Percentiles rank a stretch among this genome's conserved stretches.
Conservation (phyloP, 37 sponge, comb jelly and placozoan species). For the Bolinopsis microptera region DNA sequence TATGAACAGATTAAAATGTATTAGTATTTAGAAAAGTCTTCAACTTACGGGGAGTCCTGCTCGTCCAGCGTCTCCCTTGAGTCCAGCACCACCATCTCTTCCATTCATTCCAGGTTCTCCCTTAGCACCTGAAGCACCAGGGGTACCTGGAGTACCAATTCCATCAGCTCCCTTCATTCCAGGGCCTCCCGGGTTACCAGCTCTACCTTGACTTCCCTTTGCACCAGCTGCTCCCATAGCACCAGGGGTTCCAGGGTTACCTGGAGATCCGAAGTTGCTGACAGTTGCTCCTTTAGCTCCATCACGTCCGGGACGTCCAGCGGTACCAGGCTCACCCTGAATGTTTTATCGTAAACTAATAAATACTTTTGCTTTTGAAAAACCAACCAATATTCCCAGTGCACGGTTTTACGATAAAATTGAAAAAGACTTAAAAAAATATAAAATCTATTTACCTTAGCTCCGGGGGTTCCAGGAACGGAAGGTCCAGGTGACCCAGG, state of each 20-base stretch:
- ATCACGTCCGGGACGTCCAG: not conserved
- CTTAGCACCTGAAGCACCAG: slow-evolving; percentile 1
- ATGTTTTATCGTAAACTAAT: not conserved
- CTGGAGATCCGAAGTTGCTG: not conserved
- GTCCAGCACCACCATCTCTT: not conserved
- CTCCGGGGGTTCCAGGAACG: not conserved
- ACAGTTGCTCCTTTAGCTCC: slow-evolving; percentile 36
- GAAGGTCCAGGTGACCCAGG: slow-evolving; percentile 61
- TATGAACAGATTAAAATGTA: too few species aligned
- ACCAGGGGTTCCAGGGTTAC: not conserved
- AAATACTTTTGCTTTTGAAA: not conserved
- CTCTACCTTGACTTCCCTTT: not conserved
- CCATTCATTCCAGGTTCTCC: slow-evolving; percentile 2
- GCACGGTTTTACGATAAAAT: too few species aligned
- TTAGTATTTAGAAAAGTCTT: too few species aligned
- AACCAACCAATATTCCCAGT: too few species aligned
- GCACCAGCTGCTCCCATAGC: not conserved
- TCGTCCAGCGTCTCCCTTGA: not conserved
- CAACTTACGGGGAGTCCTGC: not conserved
- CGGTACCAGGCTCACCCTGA: not conserved
- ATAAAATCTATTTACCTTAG: too few species aligned
- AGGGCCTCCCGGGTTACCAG: not conserved
- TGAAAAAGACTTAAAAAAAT: too few species aligned
- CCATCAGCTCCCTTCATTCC: slow-evolving; percentile 37
- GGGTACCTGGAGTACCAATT: slow-evolving; percentile 15